phyloP scores from a whole-genome alignment of 1,140 invertebrate species.

The Trichoplusia ni region DNA sequence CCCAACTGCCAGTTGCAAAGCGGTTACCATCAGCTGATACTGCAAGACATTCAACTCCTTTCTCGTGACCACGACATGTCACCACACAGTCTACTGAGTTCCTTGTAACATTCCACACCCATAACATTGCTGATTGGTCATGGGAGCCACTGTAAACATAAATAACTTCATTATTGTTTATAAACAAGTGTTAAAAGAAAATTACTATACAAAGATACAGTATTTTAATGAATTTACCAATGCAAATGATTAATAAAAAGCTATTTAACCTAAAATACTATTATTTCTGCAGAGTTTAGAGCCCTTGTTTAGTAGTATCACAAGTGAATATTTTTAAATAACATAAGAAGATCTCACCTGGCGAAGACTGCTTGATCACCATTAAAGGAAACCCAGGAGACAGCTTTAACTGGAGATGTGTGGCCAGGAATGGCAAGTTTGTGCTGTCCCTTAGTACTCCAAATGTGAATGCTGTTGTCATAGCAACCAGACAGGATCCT shows the following conservation, averaged over 20 bases:
- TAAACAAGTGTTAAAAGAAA: too few relatives aligned
- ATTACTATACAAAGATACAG: too few relatives aligned
- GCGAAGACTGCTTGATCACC: conserved; percentile 87
- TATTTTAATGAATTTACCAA: not conserved
- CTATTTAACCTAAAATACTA: too few relatives aligned
- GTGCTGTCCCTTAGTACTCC: conserved; percentile 92
- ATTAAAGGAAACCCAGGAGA: conserved; percentile 90
- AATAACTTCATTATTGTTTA: too few relatives aligned
- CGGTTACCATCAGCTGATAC: conserved; percentile 85
- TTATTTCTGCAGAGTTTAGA: too few relatives aligned
- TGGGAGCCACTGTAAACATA: conserved; percentile 88
- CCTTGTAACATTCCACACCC: conserved; percentile 91
- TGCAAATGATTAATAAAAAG: not conserved
- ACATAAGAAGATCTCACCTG: too few relatives aligned
- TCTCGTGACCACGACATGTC: conserved; percentile 88
- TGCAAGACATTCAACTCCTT: conserved; percentile 92
- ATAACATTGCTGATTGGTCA: conserved; percentile 95
- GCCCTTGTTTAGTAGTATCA: too few relatives aligned
- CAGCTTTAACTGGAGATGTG: conserved; percentile 91
- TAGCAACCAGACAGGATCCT: conserved; percentile 97
- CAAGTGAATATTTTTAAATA: too few relatives aligned
- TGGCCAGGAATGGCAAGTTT: conserved; percentile 93
- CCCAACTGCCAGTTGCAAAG: conserved; percentile 97
- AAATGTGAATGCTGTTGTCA: conserved; percentile 95
- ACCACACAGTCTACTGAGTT: conserved; percentile 87